Percentiles rank a stretch among this genome's conserved stretches.
Evolutionary conservation across 1,140 invertebrate genomes (phyloP).

Genomic region (Phortica variegata): DNA sequence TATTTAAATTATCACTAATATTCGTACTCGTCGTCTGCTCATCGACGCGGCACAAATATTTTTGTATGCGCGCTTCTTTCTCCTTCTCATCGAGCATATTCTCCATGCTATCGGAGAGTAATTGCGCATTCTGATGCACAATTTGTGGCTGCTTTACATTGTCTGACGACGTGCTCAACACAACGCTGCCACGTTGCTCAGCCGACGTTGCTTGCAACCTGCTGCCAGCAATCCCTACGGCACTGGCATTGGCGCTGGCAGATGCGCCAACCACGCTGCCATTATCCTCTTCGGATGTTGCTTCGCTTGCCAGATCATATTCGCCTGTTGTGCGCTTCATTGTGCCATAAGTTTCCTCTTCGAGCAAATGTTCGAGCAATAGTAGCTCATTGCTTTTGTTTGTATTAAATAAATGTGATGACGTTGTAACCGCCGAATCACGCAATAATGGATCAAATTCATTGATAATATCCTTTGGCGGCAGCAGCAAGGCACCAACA

Average conservation of each 20-base stretch:
- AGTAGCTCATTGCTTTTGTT: constrained; percentile 53
- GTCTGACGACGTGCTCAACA: neutral
- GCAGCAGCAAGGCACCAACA: constrained; percentile 23
- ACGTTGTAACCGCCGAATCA: no score
- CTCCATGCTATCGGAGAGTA: constrained; percentile 45
- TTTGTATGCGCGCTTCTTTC: constrained; percentile 23
- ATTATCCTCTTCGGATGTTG: constrained; percentile 50
- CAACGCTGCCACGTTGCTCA: neutral
- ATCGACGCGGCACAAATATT: constrained; percentile 30
- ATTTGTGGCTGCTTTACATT: constrained; percentile 27
- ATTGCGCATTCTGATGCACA: constrained; percentile 48
- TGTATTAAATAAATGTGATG: constrained; percentile 18
- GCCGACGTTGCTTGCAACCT: neutral
- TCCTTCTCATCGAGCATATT: constrained; percentile 30
- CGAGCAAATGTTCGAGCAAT: constrained; percentile 47
- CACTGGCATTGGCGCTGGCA: neutral
- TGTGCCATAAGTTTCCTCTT: constrained; percentile 52
- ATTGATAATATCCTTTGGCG: constrained; percentile 36
- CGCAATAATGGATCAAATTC: constrained; percentile 51
- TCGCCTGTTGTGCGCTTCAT: constrained; percentile 25
- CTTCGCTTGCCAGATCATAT: constrained; percentile 48
- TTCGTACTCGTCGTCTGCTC: no score
- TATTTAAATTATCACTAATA: no score
- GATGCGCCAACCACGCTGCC: neutral
- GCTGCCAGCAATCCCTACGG: neutral